Base-by-base conservation (phyloP, 2,888 invertebrate species). In the Morinoia aosen region DNA sequence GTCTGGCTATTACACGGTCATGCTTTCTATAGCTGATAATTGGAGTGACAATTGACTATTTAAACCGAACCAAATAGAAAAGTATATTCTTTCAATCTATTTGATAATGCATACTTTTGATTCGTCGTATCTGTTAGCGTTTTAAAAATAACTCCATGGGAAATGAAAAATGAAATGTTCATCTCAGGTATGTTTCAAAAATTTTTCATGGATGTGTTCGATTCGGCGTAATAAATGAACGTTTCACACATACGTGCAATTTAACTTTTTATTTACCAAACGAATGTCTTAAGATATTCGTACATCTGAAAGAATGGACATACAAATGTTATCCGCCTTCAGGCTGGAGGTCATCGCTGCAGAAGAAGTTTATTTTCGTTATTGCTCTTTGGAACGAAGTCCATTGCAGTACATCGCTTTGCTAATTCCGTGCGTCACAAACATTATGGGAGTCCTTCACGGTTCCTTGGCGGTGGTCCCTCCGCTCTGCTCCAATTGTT, bases 401-500 rank as follows among this genome's bases (percentile, higher is more conserved):
- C 76, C 76, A 76, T 76, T 76, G 76, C 76, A 76, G 76, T 76
- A 76, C 90, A 93, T 57, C 33, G 93, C 57, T 33, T 58, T 58
- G 39, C 93, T 57, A 25, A 93, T 57, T 93, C 57, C 57, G 14
- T 93, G 93, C n/a, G n/a, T 33, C 57, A 57, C 40, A 39, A 90
- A 90, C 90, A 90, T 90, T 57, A 93, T 93, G 58, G 58, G 12
- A 93, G 93, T 57, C 93, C 93, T 93, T 93, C 93, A 93, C 57
- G 57, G 93, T 57, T 93, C 93, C 93, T 90, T 40, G 90, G 16
- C 56, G 93, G 48, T 76, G 12, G 91, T 39, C 56, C 56, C 93
- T 57, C 93, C 33, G 56, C 57, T 93, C 57, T 93, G 58, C 93
- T 93, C 93, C 93, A 93, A 93, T 93, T 93, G 93, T 93, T 93